Conservation (phyloP, 2,888 invertebrate species). For the Athalia circularis region DNA sequence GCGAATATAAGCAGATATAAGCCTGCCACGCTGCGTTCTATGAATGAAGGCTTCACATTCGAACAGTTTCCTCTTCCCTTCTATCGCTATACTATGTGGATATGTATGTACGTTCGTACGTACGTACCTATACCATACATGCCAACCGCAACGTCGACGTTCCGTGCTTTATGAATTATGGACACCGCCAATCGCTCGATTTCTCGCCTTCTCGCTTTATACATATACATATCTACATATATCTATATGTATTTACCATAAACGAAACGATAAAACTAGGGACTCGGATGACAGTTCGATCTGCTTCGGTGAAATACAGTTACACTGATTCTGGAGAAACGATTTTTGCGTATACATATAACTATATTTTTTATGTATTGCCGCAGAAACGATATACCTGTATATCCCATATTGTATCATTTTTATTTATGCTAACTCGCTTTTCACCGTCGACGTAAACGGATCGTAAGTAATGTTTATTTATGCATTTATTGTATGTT, state of each 20-base stretch:
- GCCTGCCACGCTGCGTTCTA: conserved; percentile 5
- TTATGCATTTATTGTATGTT: no score
- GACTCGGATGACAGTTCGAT: conserved; percentile 28
- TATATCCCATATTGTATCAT: no score
- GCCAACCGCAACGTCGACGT: conserved; percentile 4
- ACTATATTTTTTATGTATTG: no score
- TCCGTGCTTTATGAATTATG: conserved; percentile 38
- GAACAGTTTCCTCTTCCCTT: conserved; percentile 17
- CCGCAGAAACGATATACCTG: no score
- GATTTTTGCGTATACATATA: no score
- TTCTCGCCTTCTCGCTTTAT: conserved; percentile 32
- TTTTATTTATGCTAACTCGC: no score
- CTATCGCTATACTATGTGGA: background rate
- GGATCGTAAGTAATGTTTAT: no score
- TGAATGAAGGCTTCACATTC: conserved; percentile 44
- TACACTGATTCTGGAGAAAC: no score
- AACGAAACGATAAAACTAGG: conserved; percentile 26
- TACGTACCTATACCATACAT: background rate
- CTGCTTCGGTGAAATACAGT: conserved; percentile 34
- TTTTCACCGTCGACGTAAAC: no score
- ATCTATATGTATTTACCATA: no score
- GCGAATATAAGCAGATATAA: no score
- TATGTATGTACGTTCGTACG: background rate
- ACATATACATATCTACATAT: no score
- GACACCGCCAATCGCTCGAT: conserved; percentile 30